Evolutionary conservation across 2,113 vertebrate genomes (phyloP).

Genomic region (Pygoscelis antarcticus): DNA sequence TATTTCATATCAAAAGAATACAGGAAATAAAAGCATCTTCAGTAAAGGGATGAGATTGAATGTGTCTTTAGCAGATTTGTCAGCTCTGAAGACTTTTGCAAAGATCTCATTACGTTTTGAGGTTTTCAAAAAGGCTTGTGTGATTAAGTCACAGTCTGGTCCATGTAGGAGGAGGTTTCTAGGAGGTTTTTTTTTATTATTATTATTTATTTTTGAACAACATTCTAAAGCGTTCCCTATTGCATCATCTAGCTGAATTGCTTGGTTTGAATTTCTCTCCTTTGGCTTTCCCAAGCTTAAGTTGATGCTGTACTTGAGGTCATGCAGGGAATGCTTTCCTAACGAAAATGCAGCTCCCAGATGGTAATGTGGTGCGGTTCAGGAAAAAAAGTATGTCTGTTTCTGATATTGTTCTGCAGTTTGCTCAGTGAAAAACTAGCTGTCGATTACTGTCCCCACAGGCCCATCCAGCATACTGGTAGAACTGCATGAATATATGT

Average conservation of each 20-base stretch:
- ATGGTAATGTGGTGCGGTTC: neutral
- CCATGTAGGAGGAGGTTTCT: neutral
- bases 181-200: neutral
- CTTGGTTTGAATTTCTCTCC: constrained; percentile 1
- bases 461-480: neutral
- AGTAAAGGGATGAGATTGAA: neutral
- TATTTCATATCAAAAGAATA: neutral
- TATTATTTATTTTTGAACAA: neutral
- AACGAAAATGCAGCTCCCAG: neutral
- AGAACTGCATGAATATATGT: neutral
- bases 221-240: neutral
- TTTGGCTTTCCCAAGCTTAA: neutral
- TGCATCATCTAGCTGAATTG: neutral
- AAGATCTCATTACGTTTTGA: neutral
- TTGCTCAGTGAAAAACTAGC: neutral
- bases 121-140: neutral
- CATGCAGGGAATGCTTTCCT: neutral
- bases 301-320: neutral
- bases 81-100: neutral
- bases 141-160: neutral
- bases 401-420: neutral
- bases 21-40: neutral
- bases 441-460: neutral
- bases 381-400: neutral
- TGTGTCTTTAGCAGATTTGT: neutral